A percentile compares a stretch with the other conserved stretches of the same genome.
phyloP scores from a whole-genome alignment of 2,797 vertebrate species.

The Alectoris magna region DNA sequence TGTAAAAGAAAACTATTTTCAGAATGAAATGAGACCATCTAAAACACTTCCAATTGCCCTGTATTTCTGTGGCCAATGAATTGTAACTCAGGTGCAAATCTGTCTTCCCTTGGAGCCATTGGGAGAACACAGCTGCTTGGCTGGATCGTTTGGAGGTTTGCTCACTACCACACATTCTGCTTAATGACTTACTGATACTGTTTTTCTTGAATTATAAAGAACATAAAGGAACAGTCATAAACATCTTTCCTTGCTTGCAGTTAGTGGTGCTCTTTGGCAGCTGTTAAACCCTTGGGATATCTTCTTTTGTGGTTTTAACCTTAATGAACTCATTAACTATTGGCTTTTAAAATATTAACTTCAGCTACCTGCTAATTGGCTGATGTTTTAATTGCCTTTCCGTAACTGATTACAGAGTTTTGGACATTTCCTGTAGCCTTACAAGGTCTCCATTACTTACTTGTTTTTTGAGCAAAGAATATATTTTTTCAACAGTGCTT shows the following conservation, averaged over 20 bases:
- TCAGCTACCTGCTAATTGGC: background rate
- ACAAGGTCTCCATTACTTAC: background rate
- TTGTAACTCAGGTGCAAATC: background rate
- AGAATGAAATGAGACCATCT: background rate
- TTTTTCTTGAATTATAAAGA: background rate
- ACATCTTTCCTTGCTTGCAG: background rate
- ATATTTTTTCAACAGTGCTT: background rate
- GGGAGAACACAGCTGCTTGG: background rate
- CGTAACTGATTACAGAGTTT: background rate
- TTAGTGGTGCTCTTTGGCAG: background rate
- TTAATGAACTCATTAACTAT: conserved; percentile 9
- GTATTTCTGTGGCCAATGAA: background rate
- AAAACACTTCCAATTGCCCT: background rate
- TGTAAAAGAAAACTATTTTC: background rate
- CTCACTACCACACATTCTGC: background rate
- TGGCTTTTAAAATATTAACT: conserved; percentile 9
- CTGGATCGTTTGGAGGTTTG: background rate
- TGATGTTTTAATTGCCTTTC: background rate
- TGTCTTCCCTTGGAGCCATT: background rate
- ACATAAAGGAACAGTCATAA: background rate
- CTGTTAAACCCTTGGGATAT: background rate
- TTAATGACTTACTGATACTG: conserved; percentile 8
- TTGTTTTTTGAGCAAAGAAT: background rate
- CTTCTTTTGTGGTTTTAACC: background rate
- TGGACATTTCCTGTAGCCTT: background rate